phyloP scores from a whole-genome alignment of 2,888 invertebrate species.

The Caenorhabditis macrosperma region DNA sequence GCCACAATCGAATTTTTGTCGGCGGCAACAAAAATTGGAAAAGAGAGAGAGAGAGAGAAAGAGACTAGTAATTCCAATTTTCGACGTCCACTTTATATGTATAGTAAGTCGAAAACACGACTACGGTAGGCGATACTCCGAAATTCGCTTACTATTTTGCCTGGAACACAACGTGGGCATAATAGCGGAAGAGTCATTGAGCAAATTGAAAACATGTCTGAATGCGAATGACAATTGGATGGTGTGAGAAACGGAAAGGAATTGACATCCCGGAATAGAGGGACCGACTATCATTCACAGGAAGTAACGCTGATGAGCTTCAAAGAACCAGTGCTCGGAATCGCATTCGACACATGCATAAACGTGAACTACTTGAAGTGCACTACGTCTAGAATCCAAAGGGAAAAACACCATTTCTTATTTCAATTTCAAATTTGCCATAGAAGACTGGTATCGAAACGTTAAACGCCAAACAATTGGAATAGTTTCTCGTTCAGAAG shows the following conservation, averaged over 20 bases:
- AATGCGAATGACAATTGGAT: constrained; percentile 60
- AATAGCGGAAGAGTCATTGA: constrained; percentile 62
- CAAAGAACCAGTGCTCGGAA: too few relatives aligned
- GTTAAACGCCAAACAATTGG: too few relatives aligned
- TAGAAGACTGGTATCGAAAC: too few relatives aligned
- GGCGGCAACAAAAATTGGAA: constrained; percentile 35
- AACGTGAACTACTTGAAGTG: too few relatives aligned
- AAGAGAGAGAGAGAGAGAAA: constrained; percentile 19
- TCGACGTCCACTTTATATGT: constrained; percentile 59
- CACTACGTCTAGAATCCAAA: too few relatives aligned
- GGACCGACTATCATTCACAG: not conserved
- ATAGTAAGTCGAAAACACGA: constrained; percentile 55
- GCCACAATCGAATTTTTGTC: constrained; percentile 54
- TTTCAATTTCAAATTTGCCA: too few relatives aligned
- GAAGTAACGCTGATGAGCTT: too few relatives aligned
- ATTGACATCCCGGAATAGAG: not conserved
- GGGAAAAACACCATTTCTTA: too few relatives aligned
- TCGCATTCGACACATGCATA: too few relatives aligned
- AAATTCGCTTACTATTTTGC: constrained; percentile 54
- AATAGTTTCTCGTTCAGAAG: too few relatives aligned
- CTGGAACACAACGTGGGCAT: constrained; percentile 46
- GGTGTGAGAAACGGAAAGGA: constrained; percentile 38
- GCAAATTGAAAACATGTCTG: constrained; percentile 60
- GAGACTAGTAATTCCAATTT: constrained; percentile 58
- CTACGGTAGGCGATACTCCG: constrained; percentile 51